phyloP scores from a whole-genome alignment of 2,113 vertebrate species.

The Ibidorhyncha struthersii region DNA sequence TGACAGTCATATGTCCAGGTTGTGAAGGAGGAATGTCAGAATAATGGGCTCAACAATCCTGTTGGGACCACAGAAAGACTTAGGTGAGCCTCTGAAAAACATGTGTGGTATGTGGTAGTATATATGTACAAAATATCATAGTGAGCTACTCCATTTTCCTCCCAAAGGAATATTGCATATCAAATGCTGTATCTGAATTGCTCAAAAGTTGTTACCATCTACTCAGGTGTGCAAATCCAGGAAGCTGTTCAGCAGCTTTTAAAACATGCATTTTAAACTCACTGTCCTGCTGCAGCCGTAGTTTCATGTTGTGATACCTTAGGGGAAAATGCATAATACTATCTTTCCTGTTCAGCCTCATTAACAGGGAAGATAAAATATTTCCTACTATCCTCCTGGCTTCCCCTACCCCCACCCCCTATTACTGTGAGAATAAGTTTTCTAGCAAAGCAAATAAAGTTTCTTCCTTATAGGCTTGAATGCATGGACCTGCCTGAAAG shows the following conservation, averaged over 20 bases:
- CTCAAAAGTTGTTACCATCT: background rate
- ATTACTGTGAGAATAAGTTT: background rate
- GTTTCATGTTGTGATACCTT: background rate
- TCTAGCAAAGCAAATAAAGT: background rate
- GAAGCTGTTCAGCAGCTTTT: background rate
- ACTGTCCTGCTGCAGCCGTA: background rate
- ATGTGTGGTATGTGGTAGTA: background rate
- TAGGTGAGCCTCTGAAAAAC: background rate
- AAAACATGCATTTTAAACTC: background rate
- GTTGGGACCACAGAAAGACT: background rate
- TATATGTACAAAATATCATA: background rate
- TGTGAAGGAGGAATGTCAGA: background rate
- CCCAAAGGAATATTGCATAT: background rate
- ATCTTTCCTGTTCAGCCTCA: background rate
- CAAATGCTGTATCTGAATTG: background rate
- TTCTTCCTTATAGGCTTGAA: background rate
- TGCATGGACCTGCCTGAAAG: background rate
- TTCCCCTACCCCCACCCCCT: accelerated
- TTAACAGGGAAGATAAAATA: background rate
- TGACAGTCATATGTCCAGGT: background rate
- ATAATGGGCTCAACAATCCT: background rate
- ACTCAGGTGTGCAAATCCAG: background rate
- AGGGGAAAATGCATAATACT: background rate
- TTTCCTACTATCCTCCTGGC: background rate
- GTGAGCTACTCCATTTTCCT: background rate